phyloP scores from a whole-genome alignment of 2,113 vertebrate species.

The Paralichthys olivaceus region DNA sequence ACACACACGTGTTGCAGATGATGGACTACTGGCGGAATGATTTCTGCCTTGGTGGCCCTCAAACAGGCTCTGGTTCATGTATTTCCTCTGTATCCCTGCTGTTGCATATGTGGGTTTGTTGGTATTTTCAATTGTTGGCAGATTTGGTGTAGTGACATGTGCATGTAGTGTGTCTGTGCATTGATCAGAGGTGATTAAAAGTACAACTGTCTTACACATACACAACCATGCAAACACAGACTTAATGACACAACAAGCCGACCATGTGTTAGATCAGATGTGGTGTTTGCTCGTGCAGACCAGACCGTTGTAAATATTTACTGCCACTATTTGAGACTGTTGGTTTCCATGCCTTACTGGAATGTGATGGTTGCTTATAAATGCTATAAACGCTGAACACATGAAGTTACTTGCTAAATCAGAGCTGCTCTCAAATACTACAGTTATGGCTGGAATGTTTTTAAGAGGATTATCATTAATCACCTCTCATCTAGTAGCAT shows the following conservation, averaged over 20 bases:
- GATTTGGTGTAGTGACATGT: too few species aligned
- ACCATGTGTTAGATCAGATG: not conserved
- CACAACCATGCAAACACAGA: too few species aligned
- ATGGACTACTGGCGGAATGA: slow-evolving; percentile 56
- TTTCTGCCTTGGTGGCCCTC: slow-evolving; percentile 37
- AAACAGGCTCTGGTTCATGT: slow-evolving; percentile 25
- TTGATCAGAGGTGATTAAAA: too few species aligned
- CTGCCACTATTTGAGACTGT: slow-evolving; percentile 37
- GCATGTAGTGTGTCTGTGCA: too few species aligned
- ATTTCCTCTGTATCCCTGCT: slow-evolving; percentile 30
- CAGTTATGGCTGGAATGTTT: slow-evolving; percentile 65
- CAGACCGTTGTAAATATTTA: slow-evolving; percentile 66
- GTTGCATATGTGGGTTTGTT: slow-evolving; percentile 12
- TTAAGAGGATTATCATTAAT: slow-evolving; percentile 71
- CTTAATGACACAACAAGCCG: too few species aligned
- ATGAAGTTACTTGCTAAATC: slow-evolving; percentile 12
- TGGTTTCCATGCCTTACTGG: slow-evolving; percentile 29
- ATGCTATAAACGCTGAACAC: slow-evolving; percentile 15
- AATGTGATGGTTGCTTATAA: slow-evolving; percentile 36
- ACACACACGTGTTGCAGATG: slow-evolving; percentile 33
- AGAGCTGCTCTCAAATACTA: slow-evolving; percentile 41
- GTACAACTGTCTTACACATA: slow-evolving; percentile 2
- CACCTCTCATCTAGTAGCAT: slow-evolving; percentile 30
- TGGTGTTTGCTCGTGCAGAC: slow-evolving; percentile 44
- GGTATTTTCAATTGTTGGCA: not conserved